Evolutionary conservation across 2,113 vertebrate genomes (phyloP).

Genomic region (Nothoprocta perdicaria): DNA sequence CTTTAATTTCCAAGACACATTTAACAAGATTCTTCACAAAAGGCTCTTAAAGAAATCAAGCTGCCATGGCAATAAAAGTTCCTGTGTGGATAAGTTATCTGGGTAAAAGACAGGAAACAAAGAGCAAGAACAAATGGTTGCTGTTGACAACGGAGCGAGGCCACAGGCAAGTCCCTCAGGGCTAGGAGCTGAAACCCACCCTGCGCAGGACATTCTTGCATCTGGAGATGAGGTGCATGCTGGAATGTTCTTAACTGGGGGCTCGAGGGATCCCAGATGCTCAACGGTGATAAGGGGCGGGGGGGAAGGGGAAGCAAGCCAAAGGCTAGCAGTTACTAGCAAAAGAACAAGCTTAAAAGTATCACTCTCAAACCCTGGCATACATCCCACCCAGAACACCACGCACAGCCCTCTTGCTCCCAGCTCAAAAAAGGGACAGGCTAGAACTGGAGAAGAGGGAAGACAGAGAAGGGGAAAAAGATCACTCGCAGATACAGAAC

Average conservation of each 20-base stretch:
- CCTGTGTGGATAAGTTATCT: neutral
- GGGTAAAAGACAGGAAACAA: neutral
- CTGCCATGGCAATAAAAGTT: neutral
- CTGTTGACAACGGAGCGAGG: neutral
- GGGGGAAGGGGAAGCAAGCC: neutral
- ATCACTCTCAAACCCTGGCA: neutral
- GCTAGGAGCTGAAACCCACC: neutral
- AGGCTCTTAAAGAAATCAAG: neutral
- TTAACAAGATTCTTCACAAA: neutral
- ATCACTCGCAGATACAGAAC: neutral
- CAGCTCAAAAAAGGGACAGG: too few relatives aligned
- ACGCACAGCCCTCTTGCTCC: too few relatives aligned
- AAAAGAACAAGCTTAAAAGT: neutral
- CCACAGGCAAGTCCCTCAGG: neutral
- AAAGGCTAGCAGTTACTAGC: neutral
- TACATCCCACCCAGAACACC: neutral
- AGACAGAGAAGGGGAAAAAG: neutral
- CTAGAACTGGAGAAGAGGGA: neutral
- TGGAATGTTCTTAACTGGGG: neutral
- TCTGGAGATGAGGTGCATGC: neutral
- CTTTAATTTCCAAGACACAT: neutral
- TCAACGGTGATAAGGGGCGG: neutral
- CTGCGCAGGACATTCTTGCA: neutral
- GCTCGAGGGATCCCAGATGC: neutral
- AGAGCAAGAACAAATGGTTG: neutral